A percentile compares a stretch with the other conserved stretches of the same genome.
These are phyloP conservation scores for Zeus faber DNA, from an alignment of 2,113 vertebrate species.

Conservation along the genomic window DNA sequence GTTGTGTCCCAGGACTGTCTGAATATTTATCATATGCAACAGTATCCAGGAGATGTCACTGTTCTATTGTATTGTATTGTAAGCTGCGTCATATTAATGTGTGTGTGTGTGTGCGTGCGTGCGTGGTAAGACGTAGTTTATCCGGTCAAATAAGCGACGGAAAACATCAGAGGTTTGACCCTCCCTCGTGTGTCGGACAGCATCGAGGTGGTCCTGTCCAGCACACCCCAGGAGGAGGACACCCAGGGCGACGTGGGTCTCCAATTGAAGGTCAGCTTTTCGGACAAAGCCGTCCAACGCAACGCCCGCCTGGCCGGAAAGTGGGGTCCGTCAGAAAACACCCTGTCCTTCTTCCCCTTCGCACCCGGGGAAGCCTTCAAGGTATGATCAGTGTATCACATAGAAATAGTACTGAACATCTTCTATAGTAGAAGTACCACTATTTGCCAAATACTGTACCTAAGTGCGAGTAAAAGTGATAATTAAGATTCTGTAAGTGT, in stretches of 20 bases:
- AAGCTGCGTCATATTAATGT: too few species aligned
- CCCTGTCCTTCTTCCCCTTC: slow-evolving; percentile 86
- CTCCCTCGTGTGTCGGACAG: slow-evolving; percentile 53
- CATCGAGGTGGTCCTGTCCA: slow-evolving; percentile 81
- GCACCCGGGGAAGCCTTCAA: slow-evolving; percentile 84
- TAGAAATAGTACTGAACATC: too few species aligned
- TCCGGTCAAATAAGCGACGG: not conserved
- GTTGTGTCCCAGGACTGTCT: too few species aligned
- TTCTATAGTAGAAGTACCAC: too few species aligned
- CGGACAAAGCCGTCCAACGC: slow-evolving; percentile 80
- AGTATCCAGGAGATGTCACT: slow-evolving; percentile 49
- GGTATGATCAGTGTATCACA: too few species aligned
- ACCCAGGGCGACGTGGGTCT: slow-evolving; percentile 79
- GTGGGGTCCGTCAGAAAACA: slow-evolving; percentile 84
- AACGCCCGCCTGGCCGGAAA: slow-evolving; percentile 81
- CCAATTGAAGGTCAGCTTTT: slow-evolving; percentile 81
- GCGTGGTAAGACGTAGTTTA: too few species aligned
- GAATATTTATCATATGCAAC: too few species aligned
- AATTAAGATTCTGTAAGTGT: too few species aligned
- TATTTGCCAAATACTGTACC: too few species aligned
- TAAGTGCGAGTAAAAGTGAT: too few species aligned
- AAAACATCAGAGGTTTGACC: not conserved
- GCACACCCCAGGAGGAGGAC: slow-evolving; percentile 71
- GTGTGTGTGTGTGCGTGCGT: slow-evolving; percentile 2
- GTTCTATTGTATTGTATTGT: slow-evolving; percentile 4